Evolutionary conservation across 2,797 vertebrate genomes (phyloP), one percentile per base, ranked within the genome.

Genomic region (Scolopax rusticola): DNA sequence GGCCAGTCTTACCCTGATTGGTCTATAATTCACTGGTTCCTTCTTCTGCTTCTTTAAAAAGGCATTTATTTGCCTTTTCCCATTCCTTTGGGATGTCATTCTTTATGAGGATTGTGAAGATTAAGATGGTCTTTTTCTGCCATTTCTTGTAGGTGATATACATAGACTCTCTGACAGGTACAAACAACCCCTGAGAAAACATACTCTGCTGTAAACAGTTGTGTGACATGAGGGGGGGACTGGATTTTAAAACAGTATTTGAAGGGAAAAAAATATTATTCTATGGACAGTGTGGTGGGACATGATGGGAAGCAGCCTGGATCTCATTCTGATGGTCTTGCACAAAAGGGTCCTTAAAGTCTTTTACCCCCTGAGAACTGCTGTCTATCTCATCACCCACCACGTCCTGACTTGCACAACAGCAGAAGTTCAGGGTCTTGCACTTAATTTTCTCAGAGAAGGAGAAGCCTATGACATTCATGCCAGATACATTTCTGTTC

Each of bases 381-480:
- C 41, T 76, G 38, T 30, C 56, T 36, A 24, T n/a, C 51, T 68
- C 15, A 1, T 59, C 47, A 47, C 12, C 3, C 56, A 40, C 13
- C 60, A 23, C 8, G 12, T 28, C 33, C 50, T 67, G 64, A n/a
- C 5, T 59, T 78, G 57, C 0, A 2, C 28, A 84, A 11, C 45
- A 48, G 23, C 47, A 87, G 28, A 32, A 40, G 23, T 19, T 57
- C 51, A 33, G 8, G 11, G 14, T 33, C 67, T 43, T 45, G 23
- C 7, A 9, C 28, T 45, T 65, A 5, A 4, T 51, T 78, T 3
- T 84, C 60, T 38, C 24, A 47, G 41, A 57, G 45, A 41, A 71
- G 50, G 6, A 77, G 27, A 40, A 84, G 5, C 5, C 61, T 21
- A 1, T 5, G 24, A 2, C 30, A 13, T 1, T 12, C 7, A 3